These are phyloP conservation scores for Nansenia antarctica DNA, from an alignment of 2,113 vertebrate genomes.

Conservation along the genomic window DNA sequence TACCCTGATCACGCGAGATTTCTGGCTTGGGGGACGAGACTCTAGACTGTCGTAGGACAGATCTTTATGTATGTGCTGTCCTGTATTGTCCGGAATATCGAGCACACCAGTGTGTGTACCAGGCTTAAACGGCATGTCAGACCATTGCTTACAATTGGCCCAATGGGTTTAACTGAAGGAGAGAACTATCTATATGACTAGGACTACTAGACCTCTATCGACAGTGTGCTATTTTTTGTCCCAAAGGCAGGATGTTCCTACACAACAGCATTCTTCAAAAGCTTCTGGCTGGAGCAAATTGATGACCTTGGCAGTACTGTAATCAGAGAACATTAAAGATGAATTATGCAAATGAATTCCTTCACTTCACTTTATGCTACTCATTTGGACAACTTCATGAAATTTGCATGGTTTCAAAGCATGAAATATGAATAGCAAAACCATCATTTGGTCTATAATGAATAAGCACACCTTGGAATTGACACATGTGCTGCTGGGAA, in stretches of 20 bases:
- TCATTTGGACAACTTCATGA: constrained; percentile 80
- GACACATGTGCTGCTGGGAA: constrained; percentile 59
- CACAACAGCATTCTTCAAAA: not conserved
- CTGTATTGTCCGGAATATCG: too few relatives aligned
- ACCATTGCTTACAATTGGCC: too few relatives aligned
- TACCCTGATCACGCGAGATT: too few relatives aligned
- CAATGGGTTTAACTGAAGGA: not conserved
- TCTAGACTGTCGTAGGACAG: too few relatives aligned
- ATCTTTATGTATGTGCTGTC: too few relatives aligned
- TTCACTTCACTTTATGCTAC: constrained; percentile 70
- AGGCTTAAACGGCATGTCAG: too few relatives aligned
- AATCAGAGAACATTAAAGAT: constrained; percentile 67
- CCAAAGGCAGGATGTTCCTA: constrained; percentile 9
- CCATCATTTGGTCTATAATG: constrained; percentile 72
- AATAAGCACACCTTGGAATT: constrained; percentile 72
- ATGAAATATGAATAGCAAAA: constrained; percentile 66
- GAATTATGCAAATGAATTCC: constrained; percentile 75
- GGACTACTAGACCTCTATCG: not conserved
- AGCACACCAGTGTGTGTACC: too few relatives aligned
- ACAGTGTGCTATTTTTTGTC: not conserved
- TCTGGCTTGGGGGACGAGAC: too few relatives aligned
- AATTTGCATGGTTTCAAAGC: constrained; percentile 69
- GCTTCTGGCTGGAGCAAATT: constrained; percentile 37
- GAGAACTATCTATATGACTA: not conserved
- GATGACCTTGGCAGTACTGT: constrained; percentile 67